A percentile compares a stretch with the other conserved stretches of the same genome.
phyloP scores from a whole-genome alignment of 2,888 invertebrate genomes.

The Panorpa germanica region DNA sequence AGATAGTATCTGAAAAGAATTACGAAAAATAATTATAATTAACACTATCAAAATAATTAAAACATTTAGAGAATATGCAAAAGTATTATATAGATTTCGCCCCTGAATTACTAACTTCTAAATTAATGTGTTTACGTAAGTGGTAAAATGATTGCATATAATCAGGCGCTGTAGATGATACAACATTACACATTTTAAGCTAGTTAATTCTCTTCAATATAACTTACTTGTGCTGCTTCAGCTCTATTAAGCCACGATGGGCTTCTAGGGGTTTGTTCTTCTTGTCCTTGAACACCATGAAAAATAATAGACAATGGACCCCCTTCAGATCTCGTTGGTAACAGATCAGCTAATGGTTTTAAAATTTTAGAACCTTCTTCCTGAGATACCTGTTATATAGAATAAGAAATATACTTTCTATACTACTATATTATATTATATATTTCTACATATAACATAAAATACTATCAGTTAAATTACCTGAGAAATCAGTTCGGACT shows the following conservation, averaged over 20 bases:
- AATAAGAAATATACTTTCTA: conserved; percentile 10
- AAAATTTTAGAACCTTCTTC: conserved; percentile 26
- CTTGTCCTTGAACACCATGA: conserved; percentile 48
- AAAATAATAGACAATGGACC: conserved; percentile 36
- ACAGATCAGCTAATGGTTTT: conserved; percentile 18
- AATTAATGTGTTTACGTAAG: no score
- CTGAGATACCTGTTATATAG: conserved; percentile 15
- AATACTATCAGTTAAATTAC: conserved; percentile 24
- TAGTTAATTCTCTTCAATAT: no score
- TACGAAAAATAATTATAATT: no score
- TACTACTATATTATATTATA: no score
- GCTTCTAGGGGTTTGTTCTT: conserved; percentile 51
- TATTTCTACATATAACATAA: conserved; percentile 20
- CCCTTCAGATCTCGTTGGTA: conserved; percentile 19
- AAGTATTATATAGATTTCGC: background rate
- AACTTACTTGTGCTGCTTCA: no score
- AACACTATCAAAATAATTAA: background rate
- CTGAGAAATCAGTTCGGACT: conserved; percentile 48
- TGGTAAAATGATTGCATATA: no score
- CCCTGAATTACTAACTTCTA: background rate
- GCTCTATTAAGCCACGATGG: conserved; percentile 82
- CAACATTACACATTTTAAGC: no score
- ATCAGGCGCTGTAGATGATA: no score
- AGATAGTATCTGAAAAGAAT: no score
- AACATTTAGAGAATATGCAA: conserved; percentile 1